These are phyloP conservation scores for Zenarchopterus dispar DNA, from an alignment of 2,797 vertebrate genomes.

Conservation along the genomic window DNA sequence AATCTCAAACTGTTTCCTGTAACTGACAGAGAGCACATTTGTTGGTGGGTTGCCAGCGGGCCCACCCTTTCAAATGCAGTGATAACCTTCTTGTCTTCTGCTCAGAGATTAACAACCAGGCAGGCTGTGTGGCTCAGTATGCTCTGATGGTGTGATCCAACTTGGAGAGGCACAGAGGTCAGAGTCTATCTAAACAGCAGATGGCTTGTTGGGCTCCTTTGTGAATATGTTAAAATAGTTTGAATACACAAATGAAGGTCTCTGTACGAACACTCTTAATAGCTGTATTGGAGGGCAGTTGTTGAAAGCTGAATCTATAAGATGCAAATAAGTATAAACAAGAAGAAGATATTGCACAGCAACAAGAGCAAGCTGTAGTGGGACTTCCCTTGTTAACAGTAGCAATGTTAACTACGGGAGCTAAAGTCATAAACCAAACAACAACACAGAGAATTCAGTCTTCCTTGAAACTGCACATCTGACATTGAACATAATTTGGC, in stretches of 20 bases:
- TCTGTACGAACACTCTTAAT: conserved; percentile 24
- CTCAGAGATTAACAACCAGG: conserved; percentile 56
- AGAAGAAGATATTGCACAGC: conserved; percentile 6
- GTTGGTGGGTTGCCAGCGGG: conserved; percentile 50
- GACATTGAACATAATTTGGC: conserved; percentile 46
- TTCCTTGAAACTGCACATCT: conserved; percentile 27
- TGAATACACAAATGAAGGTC: conserved; percentile 48
- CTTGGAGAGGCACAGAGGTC: conserved; percentile 65
- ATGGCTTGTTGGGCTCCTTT: conserved; percentile 69
- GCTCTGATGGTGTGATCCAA: conserved; percentile 53
- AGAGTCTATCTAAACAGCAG: conserved; percentile 81
- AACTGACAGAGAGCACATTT: conserved; percentile 46
- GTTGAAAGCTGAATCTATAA: conserved; percentile 11
- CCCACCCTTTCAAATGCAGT: conserved; percentile 51
- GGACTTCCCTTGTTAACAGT: conserved; percentile 18
- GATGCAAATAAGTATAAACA: conserved; percentile 11
- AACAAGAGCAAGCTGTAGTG: conserved; percentile 17
- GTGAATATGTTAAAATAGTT: conserved; percentile 56
- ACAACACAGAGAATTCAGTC: conserved; percentile 18
- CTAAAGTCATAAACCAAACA: conserved; percentile 28
- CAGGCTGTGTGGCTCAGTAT: conserved; percentile 50
- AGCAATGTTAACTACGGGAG: conserved; percentile 37
- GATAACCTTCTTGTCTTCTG: conserved; percentile 65
- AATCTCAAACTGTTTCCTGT: conserved; percentile 46
- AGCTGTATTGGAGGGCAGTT: conserved; percentile 24